Evolutionary conservation across 2,797 vertebrate species (phyloP).

Genomic region (Squalus acanthias): DNA sequence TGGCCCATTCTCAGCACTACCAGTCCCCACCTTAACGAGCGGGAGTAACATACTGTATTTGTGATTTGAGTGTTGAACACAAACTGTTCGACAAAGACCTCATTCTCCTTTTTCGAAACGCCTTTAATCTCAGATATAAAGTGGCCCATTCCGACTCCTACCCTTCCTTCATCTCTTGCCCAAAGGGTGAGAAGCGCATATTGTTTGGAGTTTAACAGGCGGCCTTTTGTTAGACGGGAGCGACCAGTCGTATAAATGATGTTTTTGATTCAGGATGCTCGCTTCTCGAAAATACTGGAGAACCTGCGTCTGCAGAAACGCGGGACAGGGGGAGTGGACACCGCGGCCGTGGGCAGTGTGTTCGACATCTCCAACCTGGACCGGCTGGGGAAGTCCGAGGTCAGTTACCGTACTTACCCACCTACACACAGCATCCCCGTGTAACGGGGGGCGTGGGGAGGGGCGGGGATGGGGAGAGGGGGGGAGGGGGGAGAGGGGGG

Average conservation of each 20-base stretch:
- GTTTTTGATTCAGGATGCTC: conserved; percentile 62
- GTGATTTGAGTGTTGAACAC: no score
- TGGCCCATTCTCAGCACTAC: no score
- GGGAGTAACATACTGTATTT: no score
- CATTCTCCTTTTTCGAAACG: neutral
- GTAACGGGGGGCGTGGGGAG: neutral
- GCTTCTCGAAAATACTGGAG: conserved; percentile 84
- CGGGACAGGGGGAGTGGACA: conserved; percentile 92
- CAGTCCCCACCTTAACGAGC: no score
- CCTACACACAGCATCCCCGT: no score
- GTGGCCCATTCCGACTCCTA: neutral
- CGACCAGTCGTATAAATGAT: neutral
- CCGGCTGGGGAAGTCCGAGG: conserved; percentile 92
- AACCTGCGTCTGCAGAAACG: conserved; percentile 92
- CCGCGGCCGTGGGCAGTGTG: conserved; percentile 70
- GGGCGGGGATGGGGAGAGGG: neutral
- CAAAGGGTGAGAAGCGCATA: neutral
- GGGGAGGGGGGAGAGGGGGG: no score
- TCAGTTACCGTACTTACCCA: conserved; percentile 43
- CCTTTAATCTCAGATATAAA: neutral
- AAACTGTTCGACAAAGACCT: neutral
- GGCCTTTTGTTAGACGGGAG: neutral
- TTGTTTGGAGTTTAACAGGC: neutral
- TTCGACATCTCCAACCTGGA: conserved; percentile 97
- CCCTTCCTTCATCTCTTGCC: neutral